phyloP scores from a whole-genome alignment of 2,113 vertebrate genomes.

The Tylochromis polylepis region DNA sequence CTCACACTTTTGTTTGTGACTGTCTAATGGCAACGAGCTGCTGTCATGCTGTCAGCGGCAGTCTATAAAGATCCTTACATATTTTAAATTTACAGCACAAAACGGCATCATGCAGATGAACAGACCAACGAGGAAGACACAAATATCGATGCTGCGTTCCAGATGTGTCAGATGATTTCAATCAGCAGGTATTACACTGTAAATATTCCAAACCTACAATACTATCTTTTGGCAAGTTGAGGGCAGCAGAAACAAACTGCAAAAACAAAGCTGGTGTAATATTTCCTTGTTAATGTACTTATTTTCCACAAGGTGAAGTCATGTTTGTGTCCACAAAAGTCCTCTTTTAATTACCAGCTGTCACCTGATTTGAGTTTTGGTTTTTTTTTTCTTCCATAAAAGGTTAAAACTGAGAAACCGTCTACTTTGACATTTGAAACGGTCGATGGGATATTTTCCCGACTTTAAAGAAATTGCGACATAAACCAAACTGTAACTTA shows the following conservation, averaged over 20 bases:
- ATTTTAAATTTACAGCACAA: not conserved
- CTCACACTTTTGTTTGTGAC: not conserved
- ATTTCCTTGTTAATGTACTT: not conserved
- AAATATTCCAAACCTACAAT: not conserved
- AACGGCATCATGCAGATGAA: constrained; percentile 24
- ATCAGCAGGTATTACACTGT: not conserved
- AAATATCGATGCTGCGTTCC: not conserved
- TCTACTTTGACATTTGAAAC: not conserved
- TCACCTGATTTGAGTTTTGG: not conserved
- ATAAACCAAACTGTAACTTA: too few species aligned
- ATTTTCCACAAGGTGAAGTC: not conserved
- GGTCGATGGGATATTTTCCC: not conserved
- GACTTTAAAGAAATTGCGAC: not conserved
- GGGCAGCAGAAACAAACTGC: not conserved
- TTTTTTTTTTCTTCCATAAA: not conserved
- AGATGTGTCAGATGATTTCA: not conserved
- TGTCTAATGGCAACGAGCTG: not conserved
- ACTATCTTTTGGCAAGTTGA: not conserved
- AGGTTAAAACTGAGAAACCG: not conserved
- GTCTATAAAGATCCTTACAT: fast-evolving
- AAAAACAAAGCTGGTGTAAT: not conserved
- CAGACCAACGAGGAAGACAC: constrained; percentile 4
- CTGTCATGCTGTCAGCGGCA: constrained; percentile 12
- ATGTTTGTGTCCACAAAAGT: not conserved
- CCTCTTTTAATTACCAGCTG: not conserved